Percentiles rank a stretch among this genome's conserved stretches.
These are phyloP conservation scores for Acridotheres tristis DNA, from an alignment of 2,797 vertebrate species.

Conservation along the genomic window DNA sequence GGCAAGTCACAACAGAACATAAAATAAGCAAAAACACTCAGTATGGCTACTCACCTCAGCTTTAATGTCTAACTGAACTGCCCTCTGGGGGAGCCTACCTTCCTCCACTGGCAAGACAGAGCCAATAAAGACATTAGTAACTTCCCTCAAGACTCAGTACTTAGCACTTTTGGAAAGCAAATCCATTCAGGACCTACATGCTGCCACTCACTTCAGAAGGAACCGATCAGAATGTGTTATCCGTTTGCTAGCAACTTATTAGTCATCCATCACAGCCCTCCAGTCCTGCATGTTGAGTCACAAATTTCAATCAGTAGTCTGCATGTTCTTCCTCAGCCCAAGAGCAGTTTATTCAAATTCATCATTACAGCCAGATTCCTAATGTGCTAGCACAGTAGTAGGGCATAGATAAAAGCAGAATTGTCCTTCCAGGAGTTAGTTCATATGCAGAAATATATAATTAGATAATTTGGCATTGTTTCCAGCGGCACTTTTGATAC, in stretches of 20 bases:
- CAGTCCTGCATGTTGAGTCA: slow-evolving; percentile 19
- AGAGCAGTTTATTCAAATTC: slow-evolving; percentile 36
- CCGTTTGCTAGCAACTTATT: not conserved
- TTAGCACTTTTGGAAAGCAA: slow-evolving; percentile 11
- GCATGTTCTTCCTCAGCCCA: not conserved
- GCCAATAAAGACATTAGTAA: slow-evolving; percentile 13
- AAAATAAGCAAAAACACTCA: not conserved
- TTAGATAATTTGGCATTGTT: not conserved
- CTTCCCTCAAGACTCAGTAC: not conserved
- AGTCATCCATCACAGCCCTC: slow-evolving; percentile 4
- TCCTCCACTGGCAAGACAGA: not conserved
- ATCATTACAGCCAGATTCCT: not conserved
- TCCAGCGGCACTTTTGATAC: not conserved
- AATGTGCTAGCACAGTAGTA: not conserved
- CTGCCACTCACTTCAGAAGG: slow-evolving; percentile 28
- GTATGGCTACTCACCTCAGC: not conserved
- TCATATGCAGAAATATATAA: not conserved
- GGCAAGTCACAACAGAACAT: slow-evolving; percentile 21
- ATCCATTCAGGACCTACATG: not conserved
- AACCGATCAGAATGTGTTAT: not conserved
- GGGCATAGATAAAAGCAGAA: slow-evolving; percentile 6
- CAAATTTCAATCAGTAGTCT: not conserved
- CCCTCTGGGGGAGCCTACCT: slow-evolving; percentile 8
- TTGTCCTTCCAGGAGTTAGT: not conserved
- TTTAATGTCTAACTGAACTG: slow-evolving; percentile 24